Percentiles rank a stretch among this genome's conserved stretches.
These are phyloP conservation scores for Drosophila cognata DNA, from an alignment of 2,888 invertebrate species.

Conservation along the genomic window DNA sequence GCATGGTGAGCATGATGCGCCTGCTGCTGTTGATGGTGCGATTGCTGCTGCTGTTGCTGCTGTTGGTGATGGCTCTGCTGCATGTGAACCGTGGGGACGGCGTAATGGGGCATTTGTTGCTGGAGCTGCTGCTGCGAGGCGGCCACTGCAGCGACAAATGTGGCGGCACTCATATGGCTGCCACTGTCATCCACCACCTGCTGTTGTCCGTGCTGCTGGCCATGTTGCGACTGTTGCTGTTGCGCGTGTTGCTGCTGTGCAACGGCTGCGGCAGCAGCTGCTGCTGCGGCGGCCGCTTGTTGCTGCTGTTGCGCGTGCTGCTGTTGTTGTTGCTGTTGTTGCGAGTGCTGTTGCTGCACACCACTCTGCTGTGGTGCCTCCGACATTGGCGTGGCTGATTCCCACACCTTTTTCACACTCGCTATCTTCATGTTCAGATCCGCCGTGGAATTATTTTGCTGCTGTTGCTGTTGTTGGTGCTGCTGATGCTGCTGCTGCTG, in stretches of 20 bases:
- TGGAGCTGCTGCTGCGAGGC: conserved; percentile 80
- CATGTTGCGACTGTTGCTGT: conserved; percentile 67
- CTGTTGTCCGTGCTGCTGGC: conserved; percentile 50
- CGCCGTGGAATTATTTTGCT: conserved; percentile 92
- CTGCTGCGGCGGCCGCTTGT: conserved; percentile 33
- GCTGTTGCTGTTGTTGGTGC: conserved; percentile 75
- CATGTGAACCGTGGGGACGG: conserved; percentile 83
- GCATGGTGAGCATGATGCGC: conserved; percentile 79
- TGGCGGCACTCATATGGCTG: conserved; percentile 80
- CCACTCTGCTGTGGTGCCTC: conserved; percentile 68
- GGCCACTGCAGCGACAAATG: conserved; percentile 82
- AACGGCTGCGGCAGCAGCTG: conserved; percentile 43
- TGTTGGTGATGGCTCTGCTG: conserved; percentile 82
- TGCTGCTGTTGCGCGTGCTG: conserved; percentile 43
- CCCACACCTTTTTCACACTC: conserved; percentile 95
- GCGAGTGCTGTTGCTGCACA: conserved; percentile 60
- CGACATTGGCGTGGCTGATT: conserved; percentile 88
- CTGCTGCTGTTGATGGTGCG: conserved; percentile 56
- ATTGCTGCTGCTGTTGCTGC: conserved; percentile 56
- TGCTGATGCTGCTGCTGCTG: conserved; percentile 85
- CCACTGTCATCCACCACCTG: conserved; percentile 71
- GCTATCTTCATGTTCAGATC: conserved; percentile 97
- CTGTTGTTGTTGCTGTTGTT: conserved; percentile 40
- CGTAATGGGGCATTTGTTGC: conserved; percentile 81
- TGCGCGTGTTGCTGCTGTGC: conserved; percentile 66